phyloP scores from a whole-genome alignment of 1,140 invertebrate species.

The Aricia agestis region DNA sequence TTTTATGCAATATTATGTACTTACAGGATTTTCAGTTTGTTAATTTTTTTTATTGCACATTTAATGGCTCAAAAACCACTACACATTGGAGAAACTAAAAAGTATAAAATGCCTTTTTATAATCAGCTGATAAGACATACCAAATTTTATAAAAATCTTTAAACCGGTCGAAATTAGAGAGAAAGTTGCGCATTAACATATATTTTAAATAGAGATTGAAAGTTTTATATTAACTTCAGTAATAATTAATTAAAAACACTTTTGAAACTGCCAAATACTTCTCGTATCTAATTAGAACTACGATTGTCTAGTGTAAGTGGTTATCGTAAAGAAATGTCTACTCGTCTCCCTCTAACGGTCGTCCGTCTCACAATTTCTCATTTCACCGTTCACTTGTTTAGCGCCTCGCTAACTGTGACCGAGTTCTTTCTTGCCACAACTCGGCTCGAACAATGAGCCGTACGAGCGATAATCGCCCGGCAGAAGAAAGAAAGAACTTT shows the following conservation, averaged over 20 bases:
- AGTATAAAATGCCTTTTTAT: too few species aligned
- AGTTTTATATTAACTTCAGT: background rate
- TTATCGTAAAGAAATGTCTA: slow-evolving; percentile 60
- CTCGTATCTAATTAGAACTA: background rate
- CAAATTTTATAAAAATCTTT: background rate
- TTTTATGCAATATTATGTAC: too few species aligned
- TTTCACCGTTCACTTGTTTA: slow-evolving; percentile 76
- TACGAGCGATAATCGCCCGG: slow-evolving; percentile 29
- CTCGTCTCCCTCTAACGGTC: slow-evolving; percentile 47
- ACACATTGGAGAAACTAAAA: too few species aligned
- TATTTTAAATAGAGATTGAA: background rate
- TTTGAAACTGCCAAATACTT: background rate
- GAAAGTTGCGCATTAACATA: background rate
- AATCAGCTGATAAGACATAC: too few species aligned
- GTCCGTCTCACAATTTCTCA: slow-evolving; percentile 68
- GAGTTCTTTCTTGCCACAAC: slow-evolving; percentile 36
- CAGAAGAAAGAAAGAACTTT: slow-evolving; percentile 40
- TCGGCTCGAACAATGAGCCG: background rate
- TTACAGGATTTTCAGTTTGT: too few species aligned
- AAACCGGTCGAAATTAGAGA: background rate
- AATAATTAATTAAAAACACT: background rate
- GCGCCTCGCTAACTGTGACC: slow-evolving; percentile 49
- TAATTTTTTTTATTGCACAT: too few species aligned
- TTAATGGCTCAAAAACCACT: too few species aligned
- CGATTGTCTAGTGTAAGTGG: slow-evolving; percentile 25